Base-by-base conservation (phyloP, 2,113 vertebrate species). In the Channa maculata region DNA sequence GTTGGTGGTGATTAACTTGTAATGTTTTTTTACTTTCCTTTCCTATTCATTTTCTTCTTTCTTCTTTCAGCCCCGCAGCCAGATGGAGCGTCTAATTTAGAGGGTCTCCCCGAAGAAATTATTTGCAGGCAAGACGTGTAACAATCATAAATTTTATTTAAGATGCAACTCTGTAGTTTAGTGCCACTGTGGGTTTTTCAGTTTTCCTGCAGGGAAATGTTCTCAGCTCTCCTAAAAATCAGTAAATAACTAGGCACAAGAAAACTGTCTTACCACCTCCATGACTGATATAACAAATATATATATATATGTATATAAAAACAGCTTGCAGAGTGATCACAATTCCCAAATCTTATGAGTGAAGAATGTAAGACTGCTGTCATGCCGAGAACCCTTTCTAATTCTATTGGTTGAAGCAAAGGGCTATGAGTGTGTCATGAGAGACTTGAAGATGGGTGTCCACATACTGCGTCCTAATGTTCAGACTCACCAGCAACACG, bases 61-160 rank as follows among this genome's bases (percentile, higher is more conserved):
- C 39, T 54, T 73, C 75, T 59, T 41, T 37, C 36, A 37, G 45
- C 46, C 34, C 10, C 60, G 43, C 15, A 77, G 70, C 80, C 77
- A 65, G 57, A 83, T 80, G 76, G 65, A 77, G 61, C 8, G 50
- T 51, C 44, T 80, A 62, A 80, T 87, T 86, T 71, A 85, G 38
- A 60, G 43, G 54, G 4, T 64, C 61, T 88, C 83, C 73, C 62
- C 54, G 52, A 78, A 65, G 73, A 82, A 84, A 80, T 83, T 49
- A 84, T 83, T 75, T 77, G 44, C 79, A 71, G 61, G 76, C 46
- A n/a, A 52, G 52, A 86, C 79, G 66, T 75, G 77, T 36, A 65
- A 72, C 44, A 34, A 64, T 46, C 71, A 83, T 86, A 81, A 86
- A 92, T 85, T 85, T 49, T 84, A 75, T 75, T 45, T 44, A 77